Evolutionary conservation across 2,113 vertebrate species (phyloP).

Genomic region (Mus musculus): GRCm39 chr13:67452501-67453000

Average conservation of each 20-base stretch:
- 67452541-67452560: not conserved
- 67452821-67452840: too few species aligned
- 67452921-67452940: too few species aligned
- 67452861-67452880: not conserved
- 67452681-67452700: not conserved
- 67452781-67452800: too few species aligned
- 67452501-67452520: not conserved
- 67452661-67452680: too few species aligned
- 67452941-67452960: not conserved
- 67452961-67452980: not conserved
- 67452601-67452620: not conserved
- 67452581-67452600: too few species aligned
- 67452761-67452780: too few species aligned
- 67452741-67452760: too few species aligned
- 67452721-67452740: too few species aligned
- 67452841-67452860: not conserved
- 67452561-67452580: not conserved
- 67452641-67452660: not conserved
- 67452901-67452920: not conserved
- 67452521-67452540: not conserved
- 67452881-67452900: not conserved
- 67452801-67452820: too few species aligned
- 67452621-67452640: not conserved
- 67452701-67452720: too few species aligned
- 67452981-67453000: not conserved